phyloP scores from a whole-genome alignment of 1,140 invertebrate species.

The Polypedilum vanderplanki region DNA sequence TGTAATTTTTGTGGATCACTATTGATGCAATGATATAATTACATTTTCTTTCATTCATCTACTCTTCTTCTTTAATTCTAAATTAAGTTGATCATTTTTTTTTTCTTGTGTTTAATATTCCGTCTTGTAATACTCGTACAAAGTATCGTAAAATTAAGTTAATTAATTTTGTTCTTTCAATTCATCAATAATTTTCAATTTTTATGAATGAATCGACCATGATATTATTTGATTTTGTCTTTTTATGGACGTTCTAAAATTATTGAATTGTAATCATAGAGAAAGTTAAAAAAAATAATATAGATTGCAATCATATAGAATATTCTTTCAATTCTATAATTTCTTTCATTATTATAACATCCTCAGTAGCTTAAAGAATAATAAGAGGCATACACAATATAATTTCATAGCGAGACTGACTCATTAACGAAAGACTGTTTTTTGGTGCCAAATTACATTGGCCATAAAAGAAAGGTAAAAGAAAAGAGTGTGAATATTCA shows the following conservation, averaged over 20 bases:
- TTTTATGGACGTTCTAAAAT: background rate
- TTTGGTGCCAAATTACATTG: background rate
- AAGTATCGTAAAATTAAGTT: background rate
- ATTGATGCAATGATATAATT: background rate
- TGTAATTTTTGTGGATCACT: background rate
- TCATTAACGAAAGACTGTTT: background rate
- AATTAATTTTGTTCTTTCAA: background rate
- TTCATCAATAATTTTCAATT: background rate
- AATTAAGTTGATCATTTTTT: background rate
- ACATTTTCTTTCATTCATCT: background rate
- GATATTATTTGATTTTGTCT: too few species aligned
- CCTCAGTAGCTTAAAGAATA: too few species aligned
- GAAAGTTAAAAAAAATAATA: background rate
- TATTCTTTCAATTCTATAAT: slow-evolving; percentile 10
- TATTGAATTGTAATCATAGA: background rate
- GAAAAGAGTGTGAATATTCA: slow-evolving; percentile 4
- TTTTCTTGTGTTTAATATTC: background rate
- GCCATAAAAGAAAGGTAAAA: background rate
- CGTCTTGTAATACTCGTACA: background rate
- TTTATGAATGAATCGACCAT: background rate
- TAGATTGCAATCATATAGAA: background rate
- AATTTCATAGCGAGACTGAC: background rate
- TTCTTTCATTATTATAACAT: background rate
- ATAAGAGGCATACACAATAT: background rate
- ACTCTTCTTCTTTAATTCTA: background rate